Evolutionary conservation across 2,888 invertebrate species (phyloP).

Genomic region (Troilus luridus): DNA sequence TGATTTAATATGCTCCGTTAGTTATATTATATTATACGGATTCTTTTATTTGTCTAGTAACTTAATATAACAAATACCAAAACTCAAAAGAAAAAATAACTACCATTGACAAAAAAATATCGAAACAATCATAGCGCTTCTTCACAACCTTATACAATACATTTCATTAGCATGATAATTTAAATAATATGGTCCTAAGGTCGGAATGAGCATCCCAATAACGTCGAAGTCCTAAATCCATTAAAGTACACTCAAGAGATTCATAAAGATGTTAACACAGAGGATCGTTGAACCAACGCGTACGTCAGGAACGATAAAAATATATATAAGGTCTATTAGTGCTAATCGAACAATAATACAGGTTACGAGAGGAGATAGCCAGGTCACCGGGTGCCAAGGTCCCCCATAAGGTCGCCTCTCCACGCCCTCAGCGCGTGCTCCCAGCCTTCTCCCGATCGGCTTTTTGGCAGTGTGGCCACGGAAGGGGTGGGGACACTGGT

Average conservation of each 20-base stretch:
- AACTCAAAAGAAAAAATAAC: too few relatives aligned
- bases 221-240: background rate
- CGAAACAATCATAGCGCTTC: too few relatives aligned
- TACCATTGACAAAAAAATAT: too few relatives aligned
- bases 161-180: too few relatives aligned
- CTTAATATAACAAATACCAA: too few relatives aligned
- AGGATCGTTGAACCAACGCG: constrained; percentile 4
- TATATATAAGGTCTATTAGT: background rate
- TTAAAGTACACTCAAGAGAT: background rate
- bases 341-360: constrained; percentile 10
- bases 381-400: background rate
- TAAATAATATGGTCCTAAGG: too few relatives aligned
- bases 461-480: background rate
- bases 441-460: background rate
- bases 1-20: too few relatives aligned
- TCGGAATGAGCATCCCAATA: too few relatives aligned
- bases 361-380: background rate
- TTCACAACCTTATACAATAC: too few relatives aligned
- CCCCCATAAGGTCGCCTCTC: background rate
- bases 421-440: background rate
- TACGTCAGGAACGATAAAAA: background rate
- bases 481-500: background rate
- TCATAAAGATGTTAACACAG: background rate
- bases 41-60: too few relatives aligned
- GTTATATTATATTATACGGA: too few relatives aligned